Percentiles rank a stretch among this genome's conserved stretches.
phyloP scores from a whole-genome alignment of 2,888 invertebrate genomes.

The Agrochola litura region DNA sequence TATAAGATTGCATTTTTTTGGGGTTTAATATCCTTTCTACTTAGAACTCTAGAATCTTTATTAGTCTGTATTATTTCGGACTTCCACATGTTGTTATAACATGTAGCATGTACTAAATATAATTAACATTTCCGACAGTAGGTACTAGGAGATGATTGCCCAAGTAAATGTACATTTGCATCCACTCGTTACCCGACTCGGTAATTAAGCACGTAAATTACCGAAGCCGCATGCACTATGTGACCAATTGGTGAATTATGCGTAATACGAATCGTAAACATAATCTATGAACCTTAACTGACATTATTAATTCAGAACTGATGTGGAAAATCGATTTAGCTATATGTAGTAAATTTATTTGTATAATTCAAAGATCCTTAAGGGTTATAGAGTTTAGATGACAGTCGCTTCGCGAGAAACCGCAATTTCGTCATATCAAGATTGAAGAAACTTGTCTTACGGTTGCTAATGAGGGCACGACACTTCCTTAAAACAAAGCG shows the following conservation, averaged over 20 bases:
- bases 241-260: conserved; percentile 56
- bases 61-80: conserved; percentile 5
- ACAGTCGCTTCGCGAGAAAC: conserved; percentile 38
- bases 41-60: background rate
- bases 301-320: conserved; percentile 38
- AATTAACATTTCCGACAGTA: conserved; percentile 1
- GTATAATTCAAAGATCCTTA: conserved; percentile 21
- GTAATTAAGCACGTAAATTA: conserved; percentile 62
- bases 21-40: background rate
- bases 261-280: conserved; percentile 54
- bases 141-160: conserved; percentile 29
- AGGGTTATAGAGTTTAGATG: conserved; percentile 25
- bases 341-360: conserved; percentile 22
- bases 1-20: conserved; percentile 9
- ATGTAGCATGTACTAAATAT: background rate
- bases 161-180: conserved; percentile 56
- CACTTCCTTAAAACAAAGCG: conserved; percentile 61
- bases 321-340: conserved; percentile 30
- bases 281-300: conserved; percentile 51
- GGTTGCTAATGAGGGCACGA: conserved; percentile 57
- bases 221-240: conserved; percentile 46
- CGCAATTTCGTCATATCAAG: conserved; percentile 56
- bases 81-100: background rate
- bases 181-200: conserved; percentile 51
- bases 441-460: conserved; percentile 61